A percentile compares a stretch with the other conserved stretches of the same genome.
These are phyloP conservation scores for Myripristis jacobus DNA, from an alignment of 2,797 vertebrate genomes.

Conservation along the genomic window DNA sequence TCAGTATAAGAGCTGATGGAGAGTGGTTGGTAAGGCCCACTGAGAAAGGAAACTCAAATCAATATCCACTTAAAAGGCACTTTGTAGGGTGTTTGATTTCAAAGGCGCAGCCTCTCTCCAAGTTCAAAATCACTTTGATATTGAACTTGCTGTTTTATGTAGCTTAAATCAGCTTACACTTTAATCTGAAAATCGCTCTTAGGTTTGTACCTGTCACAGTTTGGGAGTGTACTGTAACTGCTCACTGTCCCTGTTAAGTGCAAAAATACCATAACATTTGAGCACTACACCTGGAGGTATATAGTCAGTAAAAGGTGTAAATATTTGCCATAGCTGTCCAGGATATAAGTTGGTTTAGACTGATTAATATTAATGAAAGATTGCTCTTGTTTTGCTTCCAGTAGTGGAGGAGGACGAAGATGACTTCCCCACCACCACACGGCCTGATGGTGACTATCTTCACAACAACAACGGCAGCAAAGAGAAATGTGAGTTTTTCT, in stretches of 20 bases:
- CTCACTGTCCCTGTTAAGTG: background rate
- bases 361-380: background rate
- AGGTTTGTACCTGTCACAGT: background rate
- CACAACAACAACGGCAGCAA: constrained; percentile 94
- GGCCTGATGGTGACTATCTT: constrained; percentile 89
- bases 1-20: constrained; percentile 1
- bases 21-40: constrained; percentile 12
- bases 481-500: constrained; percentile 91
- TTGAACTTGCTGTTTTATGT: constrained; percentile 11
- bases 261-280: background rate
- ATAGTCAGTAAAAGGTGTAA: background rate
- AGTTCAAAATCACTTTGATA: constrained; percentile 20
- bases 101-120: constrained; percentile 15
- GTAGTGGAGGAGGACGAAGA: constrained; percentile 95
- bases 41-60: constrained; percentile 42
- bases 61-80: constrained; percentile 40
- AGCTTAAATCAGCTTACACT: background rate
- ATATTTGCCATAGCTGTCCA: background rate
- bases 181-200: background rate
- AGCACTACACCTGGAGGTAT: background rate
- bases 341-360: background rate
- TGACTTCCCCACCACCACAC: constrained; percentile 88
- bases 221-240: background rate
- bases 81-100: constrained; percentile 41
- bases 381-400: constrained; percentile 62